Conservation (phyloP, 2,888 invertebrate species). For the Corythucha ciliata region DNA sequence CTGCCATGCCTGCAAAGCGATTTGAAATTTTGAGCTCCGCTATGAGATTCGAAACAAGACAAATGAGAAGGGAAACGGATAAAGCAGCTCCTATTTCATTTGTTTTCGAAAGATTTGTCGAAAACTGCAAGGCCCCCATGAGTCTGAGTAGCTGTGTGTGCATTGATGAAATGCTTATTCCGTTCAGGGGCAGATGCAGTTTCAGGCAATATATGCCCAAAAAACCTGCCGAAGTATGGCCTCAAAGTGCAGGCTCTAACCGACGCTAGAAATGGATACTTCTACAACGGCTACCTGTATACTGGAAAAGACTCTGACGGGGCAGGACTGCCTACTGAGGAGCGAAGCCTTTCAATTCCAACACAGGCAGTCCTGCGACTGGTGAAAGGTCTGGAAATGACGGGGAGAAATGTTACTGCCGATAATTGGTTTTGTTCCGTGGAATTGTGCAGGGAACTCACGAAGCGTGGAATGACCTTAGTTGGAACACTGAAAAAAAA, state of each 20-base stretch:
- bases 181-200: slow-evolving; percentile 23
- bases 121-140: slow-evolving; percentile 21
- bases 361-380: slow-evolving; percentile 37
- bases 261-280: slow-evolving; percentile 33
- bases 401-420: slow-evolving; percentile 37
- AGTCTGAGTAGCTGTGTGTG: slow-evolving; percentile 17
- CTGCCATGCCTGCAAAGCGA: slow-evolving; percentile 15
- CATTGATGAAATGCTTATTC: slow-evolving; percentile 27
- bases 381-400: slow-evolving; percentile 34
- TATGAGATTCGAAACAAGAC: slow-evolving; percentile 20
- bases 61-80: slow-evolving; percentile 2
- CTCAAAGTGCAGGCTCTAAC: slow-evolving; percentile 32
- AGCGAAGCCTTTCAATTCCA: slow-evolving; percentile 36
- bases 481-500: slow-evolving; percentile 24
- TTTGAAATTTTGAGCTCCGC: slow-evolving; percentile 1
- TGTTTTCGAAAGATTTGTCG: slow-evolving; percentile 23
- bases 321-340: slow-evolving; percentile 31
- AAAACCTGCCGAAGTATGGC: slow-evolving; percentile 36
- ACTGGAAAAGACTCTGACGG: slow-evolving; percentile 37
- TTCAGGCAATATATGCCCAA: slow-evolving; percentile 28
- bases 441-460: slow-evolving; percentile 32
- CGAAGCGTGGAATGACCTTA: slow-evolving; percentile 19
- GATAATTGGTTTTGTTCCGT: slow-evolving; percentile 39
- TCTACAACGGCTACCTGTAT: slow-evolving; percentile 37
- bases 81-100: slow-evolving; percentile 20